Conservation (phyloP, 2,113 vertebrate species). For the Galemys pyrenaicus region DNA sequence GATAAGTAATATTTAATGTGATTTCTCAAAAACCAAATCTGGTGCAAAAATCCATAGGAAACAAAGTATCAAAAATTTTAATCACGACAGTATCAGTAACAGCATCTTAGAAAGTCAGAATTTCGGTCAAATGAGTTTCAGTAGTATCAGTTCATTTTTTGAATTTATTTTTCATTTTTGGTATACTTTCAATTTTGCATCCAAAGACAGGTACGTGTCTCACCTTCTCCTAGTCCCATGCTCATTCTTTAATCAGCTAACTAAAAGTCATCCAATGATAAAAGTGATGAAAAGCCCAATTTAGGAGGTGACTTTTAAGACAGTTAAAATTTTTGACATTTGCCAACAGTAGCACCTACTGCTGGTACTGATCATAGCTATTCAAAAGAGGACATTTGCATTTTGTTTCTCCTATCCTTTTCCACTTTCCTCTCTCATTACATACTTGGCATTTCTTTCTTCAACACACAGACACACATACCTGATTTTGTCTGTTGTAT, state of each 20-base stretch:
- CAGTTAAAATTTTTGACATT: neutral
- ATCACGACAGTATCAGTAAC: neutral
- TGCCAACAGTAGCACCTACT: neutral
- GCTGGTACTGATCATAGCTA: neutral
- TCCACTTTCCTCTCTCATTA: neutral
- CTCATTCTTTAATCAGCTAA: neutral
- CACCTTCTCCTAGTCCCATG: neutral
- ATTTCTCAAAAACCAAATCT: neutral
- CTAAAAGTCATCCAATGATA: neutral
- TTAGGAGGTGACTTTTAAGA: neutral
- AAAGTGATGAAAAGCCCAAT: neutral
- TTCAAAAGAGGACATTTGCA: neutral
- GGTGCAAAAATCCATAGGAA: neutral
- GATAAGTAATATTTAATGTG: neutral
- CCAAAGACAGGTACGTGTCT: neutral
- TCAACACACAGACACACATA: neutral
- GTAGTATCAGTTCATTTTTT: neutral
- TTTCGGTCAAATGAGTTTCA: neutral
- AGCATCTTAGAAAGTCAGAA: neutral
- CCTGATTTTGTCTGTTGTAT: neutral
- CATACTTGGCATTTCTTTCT: neutral
- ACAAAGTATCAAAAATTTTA: constrained; percentile 5
- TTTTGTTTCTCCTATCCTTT: neutral
- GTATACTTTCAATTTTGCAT: neutral
- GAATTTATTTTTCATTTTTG: neutral